These are phyloP conservation scores for Pentamera pediparva DNA, from an alignment of 53 echinoderm and acorn worm species.

Conservation along the genomic window DNA sequence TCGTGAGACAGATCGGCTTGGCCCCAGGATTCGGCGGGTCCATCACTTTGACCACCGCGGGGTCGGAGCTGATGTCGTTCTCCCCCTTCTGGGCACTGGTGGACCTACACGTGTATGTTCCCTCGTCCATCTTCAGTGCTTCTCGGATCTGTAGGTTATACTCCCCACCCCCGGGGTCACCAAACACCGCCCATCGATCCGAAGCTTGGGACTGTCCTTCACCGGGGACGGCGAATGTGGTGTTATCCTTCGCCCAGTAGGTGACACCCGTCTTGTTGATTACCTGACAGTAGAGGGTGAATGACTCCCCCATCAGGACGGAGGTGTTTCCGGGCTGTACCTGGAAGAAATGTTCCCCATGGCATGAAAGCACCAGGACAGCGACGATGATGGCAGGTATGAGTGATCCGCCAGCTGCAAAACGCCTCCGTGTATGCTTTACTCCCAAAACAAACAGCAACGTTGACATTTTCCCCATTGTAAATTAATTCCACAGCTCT, in stretches of 20 bases:
- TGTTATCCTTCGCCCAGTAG: constrained; percentile 71
- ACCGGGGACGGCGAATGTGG: constrained; percentile 28
- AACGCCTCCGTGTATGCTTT: neutral
- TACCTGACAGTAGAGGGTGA: constrained; percentile 68
- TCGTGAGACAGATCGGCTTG: constrained; percentile 61
- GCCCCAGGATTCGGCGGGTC: constrained; percentile 22
- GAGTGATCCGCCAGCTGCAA: neutral
- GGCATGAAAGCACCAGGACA: neutral
- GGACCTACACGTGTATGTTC: constrained; percentile 60
- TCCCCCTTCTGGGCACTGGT: constrained; percentile 9
- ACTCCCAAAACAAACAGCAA: neutral
- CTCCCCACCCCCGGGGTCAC: constrained; percentile 61
- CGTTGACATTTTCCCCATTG: too few species aligned
- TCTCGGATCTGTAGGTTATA: constrained; percentile 71
- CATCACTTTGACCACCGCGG: constrained; percentile 41
- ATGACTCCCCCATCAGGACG: constrained; percentile 55
- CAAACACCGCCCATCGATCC: constrained; percentile 69
- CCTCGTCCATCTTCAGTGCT: constrained; percentile 45
- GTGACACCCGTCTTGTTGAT: constrained; percentile 49
- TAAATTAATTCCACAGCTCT: too few species aligned
- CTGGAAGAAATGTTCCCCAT: constrained; percentile 37
- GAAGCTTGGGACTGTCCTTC: constrained; percentile 20
- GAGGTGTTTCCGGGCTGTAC: constrained; percentile 46
- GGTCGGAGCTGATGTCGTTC: constrained; percentile 47
- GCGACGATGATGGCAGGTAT: neutral